Base-by-base conservation (phyloP, 2,797 vertebrate species). In the Onychomys leucogaster region DNA sequence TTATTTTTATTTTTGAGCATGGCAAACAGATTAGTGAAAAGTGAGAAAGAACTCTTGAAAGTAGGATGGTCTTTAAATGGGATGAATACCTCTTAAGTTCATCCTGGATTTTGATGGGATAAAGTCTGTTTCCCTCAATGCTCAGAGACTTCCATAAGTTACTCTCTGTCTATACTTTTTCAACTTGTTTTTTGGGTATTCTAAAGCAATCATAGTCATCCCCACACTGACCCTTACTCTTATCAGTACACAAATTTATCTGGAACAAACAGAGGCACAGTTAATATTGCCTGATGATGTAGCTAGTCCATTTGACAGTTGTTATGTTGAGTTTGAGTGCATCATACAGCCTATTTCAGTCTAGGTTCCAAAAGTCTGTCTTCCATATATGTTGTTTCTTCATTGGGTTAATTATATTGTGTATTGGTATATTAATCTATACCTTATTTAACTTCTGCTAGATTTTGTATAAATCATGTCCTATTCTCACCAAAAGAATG, bases 381-480 rank as follows among this genome's bases (percentile, higher is more conserved):
- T 95, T 83, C 46, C 46, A 61, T 61, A 59, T 71, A 46, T 84
- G 13, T 41, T 85, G 25, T 73, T 94, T 97, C 34, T 88, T 91
- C 41, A 82, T 75, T 83, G 32, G 61, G 65, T 94, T 90, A 17
- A 52, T 17, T 84, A 57, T 96, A 59, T 37, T 88, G 46, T 12
- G 55, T 73, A 91, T 89, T 91, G 25, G 73, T 41, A 41, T 94
- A 73, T 73, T 82, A 71, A 41, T 81, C 61, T 9, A 92, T 16
- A 65, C 27, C 17, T 63, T 73, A 57, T 52, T 95, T 94, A 81
- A 82, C 85, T 97, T 94, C 46, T 95, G 32, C 52, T 95, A 93
- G 78, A 89, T 32, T 85, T 57, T 93, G 6, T 95, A 32, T 43
- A 90, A 89, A 94, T 83, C 73, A 69, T 25, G 14, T 78, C 61